Evolutionary conservation across 2,888 invertebrate genomes (phyloP).

Genomic region (Rhagonycha fulva): DNA sequence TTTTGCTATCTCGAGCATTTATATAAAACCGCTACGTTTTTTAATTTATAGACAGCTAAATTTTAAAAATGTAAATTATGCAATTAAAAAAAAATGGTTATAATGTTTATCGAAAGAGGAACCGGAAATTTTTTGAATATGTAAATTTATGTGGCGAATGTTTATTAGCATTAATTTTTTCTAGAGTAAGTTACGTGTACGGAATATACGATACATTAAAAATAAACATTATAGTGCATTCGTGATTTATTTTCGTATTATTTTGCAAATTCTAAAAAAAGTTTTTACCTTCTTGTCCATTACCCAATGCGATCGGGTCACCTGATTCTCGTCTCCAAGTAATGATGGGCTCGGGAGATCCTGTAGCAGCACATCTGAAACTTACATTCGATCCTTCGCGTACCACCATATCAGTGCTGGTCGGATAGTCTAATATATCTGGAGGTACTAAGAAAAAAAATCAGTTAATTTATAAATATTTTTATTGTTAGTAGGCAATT

Average conservation of each 20-base stretch:
- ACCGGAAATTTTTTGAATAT: neutral
- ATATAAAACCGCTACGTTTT: neutral
- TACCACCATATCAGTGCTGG: slow-evolving; percentile 83
- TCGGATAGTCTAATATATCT: slow-evolving; percentile 79
- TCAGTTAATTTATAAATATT: neutral
- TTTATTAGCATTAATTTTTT: neutral
- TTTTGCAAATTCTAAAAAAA: neutral
- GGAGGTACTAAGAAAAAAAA: slow-evolving; percentile 71
- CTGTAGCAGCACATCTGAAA: slow-evolving; percentile 83
- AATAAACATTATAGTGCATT: neutral
- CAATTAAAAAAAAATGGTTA: neutral
- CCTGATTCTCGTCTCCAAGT: slow-evolving; percentile 86
- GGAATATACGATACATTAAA: neutral
- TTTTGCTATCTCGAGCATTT: neutral
- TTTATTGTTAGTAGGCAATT: neutral
- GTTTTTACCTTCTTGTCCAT: slow-evolving; percentile 68
- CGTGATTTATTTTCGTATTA: neutral
- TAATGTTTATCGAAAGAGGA: neutral
- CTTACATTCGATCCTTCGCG: slow-evolving; percentile 86
- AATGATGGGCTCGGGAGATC: slow-evolving; percentile 86
- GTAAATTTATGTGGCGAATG: neutral
- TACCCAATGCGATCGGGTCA: slow-evolving; percentile 70
- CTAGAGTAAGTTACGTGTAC: neutral
- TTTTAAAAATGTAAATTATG: neutral
- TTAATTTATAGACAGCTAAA: neutral